phyloP scores from a whole-genome alignment of 2,113 vertebrate species.

The Mormyrus lacerda region DNA sequence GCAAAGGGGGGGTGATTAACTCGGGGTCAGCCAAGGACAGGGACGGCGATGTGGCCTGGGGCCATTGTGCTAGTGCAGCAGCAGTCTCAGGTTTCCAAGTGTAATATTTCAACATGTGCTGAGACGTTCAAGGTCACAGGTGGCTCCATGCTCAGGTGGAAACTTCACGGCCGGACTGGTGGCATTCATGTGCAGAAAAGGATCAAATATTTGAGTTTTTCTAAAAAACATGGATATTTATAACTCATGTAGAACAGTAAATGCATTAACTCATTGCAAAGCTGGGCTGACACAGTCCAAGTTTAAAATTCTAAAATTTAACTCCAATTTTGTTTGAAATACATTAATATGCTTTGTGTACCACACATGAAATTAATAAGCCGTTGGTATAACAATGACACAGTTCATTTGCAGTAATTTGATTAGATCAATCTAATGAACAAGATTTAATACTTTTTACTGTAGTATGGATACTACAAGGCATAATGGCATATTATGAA shows the following conservation, averaged over 20 bases:
- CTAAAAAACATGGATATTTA: background rate
- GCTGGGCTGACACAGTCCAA: background rate
- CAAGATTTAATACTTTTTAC: background rate
- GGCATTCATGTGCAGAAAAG: background rate
- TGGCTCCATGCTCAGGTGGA: background rate
- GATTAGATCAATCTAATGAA: background rate
- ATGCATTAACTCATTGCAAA: background rate
- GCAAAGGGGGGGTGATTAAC: too few relatives aligned
- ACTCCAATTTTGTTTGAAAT: background rate
- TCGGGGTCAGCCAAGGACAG: conserved; percentile 8
- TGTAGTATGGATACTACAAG: background rate
- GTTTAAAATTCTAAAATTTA: background rate
- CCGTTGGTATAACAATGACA: background rate
- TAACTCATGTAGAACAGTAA: background rate
- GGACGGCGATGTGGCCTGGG: background rate
- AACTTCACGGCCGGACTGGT: background rate
- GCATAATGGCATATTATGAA: background rate
- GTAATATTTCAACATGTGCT: conserved; percentile 8
- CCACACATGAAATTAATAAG: background rate
- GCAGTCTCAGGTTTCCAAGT: background rate
- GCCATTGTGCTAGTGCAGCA: background rate
- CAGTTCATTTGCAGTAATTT: background rate
- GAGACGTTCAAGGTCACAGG: background rate
- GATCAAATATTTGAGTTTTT: background rate
- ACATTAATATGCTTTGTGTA: background rate